Base-by-base conservation (phyloP, 2,888 invertebrate genomes). In the Drosophila suboccidentalis region DNA sequence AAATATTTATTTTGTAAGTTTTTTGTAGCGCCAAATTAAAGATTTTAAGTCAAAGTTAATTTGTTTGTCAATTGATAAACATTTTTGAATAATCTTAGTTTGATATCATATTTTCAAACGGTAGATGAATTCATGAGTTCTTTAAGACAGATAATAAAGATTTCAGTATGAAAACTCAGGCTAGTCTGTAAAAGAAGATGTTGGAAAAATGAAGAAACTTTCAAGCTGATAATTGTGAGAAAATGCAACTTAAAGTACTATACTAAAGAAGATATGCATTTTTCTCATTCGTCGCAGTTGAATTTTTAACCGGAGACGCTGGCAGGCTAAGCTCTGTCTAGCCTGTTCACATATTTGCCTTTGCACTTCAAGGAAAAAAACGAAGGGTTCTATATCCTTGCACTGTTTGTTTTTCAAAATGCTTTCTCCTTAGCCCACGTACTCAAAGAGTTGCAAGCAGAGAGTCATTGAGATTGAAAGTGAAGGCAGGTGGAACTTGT, bases 391-490 rank as follows among this genome's bases (percentile, higher is more conserved):
- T 46, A 38, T 58, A 61, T 71, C 41, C 55, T 61, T 51, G 36
- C 44, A 68, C 5, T 44, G 64, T 43, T 70, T 64, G 63, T 64
- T 34, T 50, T 67, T 46, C 22, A 32, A 62, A 72, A 53, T 32
- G 59, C 66, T 62, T 59, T 43, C 51, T 43, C 19, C 47, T 41
- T 15, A 46, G 26, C 29, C 22, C 38, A 62, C 64, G 64, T 66
- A 47, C 69, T 69, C 75, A 72, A 75, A 54, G 64, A 50, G 71
- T 55, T 51, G 54, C 73, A 69, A 77, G 59, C 65, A 75, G 55
- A 78, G 65, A 43, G 53, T 54, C 44, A 49, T 51, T 50, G 47
- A 57, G 47, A 58, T 51, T 61, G 62, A 62, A 44, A 60, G 53
- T 65, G 58, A 64, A 54, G 53, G 62, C 53, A 50, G 53, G 61